phyloP scores from a whole-genome alignment of 2,797 vertebrate species.

The Sternarchorhynchus goeldii region DNA sequence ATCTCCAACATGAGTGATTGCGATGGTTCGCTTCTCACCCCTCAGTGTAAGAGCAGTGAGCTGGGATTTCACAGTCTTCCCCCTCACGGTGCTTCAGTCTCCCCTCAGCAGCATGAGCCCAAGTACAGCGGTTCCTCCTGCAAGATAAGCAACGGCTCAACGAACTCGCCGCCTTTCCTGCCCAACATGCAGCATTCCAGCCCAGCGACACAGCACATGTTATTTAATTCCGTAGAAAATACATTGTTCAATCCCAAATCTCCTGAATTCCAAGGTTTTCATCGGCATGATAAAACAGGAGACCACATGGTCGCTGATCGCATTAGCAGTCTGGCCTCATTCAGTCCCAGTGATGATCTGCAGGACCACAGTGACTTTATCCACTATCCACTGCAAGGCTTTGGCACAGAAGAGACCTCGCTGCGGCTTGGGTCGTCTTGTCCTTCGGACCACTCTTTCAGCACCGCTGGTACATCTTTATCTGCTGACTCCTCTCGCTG shows the following conservation, averaged over 20 bases:
- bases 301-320: constrained; percentile 72
- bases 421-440: constrained; percentile 59
- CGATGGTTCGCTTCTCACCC: constrained; percentile 67
- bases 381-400: constrained; percentile 67
- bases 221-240: constrained; percentile 54
- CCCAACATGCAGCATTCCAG: constrained; percentile 65
- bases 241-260: constrained; percentile 61
- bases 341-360: constrained; percentile 75
- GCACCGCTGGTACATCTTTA: constrained; percentile 55
- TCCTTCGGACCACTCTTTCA: constrained; percentile 63
- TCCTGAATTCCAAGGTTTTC: constrained; percentile 66
- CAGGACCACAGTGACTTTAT: constrained; percentile 77
- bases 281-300: constrained; percentile 66
- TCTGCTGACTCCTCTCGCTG: constrained; percentile 64
- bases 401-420: constrained; percentile 59
- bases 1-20: constrained; percentile 77
- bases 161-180: constrained; percentile 63
- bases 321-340: constrained; percentile 69
- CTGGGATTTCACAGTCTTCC: constrained; percentile 80
- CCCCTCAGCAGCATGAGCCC: constrained; percentile 70
- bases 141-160: constrained; percentile 67
- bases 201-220: constrained; percentile 61
- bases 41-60: constrained; percentile 65
- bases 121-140: constrained; percentile 65
- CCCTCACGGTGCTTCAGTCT: constrained; percentile 64